These are phyloP conservation scores for Zaprionus lachaisei DNA, from an alignment of 1,140 invertebrate species.

Conservation along the genomic window DNA sequence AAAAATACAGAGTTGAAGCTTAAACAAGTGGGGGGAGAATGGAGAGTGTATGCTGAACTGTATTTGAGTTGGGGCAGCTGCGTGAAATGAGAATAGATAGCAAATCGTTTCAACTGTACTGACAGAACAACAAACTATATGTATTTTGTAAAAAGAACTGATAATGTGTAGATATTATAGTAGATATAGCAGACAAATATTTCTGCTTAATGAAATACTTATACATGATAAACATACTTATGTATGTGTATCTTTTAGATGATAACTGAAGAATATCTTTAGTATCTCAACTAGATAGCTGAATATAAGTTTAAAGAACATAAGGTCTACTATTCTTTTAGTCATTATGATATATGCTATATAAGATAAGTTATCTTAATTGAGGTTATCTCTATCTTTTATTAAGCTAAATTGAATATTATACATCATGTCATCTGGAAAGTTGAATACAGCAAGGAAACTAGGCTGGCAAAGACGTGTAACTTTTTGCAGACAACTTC, in stretches of 20 bases:
- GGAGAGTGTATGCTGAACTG: background rate
- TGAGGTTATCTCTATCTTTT: too few species aligned
- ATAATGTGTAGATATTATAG: background rate
- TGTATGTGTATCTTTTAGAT: too few species aligned
- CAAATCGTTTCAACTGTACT: background rate
- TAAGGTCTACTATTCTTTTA: too few species aligned
- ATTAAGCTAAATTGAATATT: too few species aligned
- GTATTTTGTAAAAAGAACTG: background rate
- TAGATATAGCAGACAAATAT: background rate
- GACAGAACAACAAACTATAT: background rate
- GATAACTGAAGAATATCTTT: too few species aligned
- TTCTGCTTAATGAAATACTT: background rate
- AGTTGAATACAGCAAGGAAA: background rate
- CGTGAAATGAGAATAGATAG: background rate
- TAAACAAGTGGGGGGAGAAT: background rate
- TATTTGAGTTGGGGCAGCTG: background rate
- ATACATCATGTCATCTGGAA: background rate
- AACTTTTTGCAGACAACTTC: constrained; percentile 25
- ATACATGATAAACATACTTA: background rate
- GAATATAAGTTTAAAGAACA: too few species aligned
- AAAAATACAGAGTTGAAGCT: background rate
- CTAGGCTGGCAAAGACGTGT: background rate
- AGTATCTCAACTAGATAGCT: too few species aligned
- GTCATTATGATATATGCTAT: too few species aligned
- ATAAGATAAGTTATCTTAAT: too few species aligned